Base-by-base conservation (phyloP, 2,888 invertebrate genomes). In the Ommatoiulus sabulosus region DNA sequence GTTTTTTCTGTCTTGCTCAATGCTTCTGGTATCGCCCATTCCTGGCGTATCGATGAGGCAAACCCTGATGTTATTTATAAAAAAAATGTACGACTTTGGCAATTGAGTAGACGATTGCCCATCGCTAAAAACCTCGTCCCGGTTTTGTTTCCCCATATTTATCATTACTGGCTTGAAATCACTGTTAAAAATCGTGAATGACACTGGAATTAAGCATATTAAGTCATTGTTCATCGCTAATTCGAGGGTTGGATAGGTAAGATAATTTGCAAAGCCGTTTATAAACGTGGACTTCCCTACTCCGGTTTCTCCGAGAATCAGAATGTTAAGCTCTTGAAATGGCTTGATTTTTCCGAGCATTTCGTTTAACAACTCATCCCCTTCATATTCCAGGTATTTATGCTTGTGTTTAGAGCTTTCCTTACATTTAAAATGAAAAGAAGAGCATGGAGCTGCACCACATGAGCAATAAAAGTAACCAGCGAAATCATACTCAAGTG, bases 11-110 rank as follows among this genome's bases (percentile, higher is more conserved):
- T 91, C 91, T 80, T 90, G 89, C 10, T 90, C 90, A 15, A 89
- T 20, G 4, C 91, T 91, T 1, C 89, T 24, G 10, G 90, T 89
- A 87, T 91, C 91, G 17, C 90, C 91, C 5, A 91, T 89, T 0
- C 91, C 91, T 15, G 91, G 91, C 2, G 91, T 91, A 88, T 91
- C 91, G 84, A 91, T 90, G 80, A 91, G 84, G 1, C 90, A 88
- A 5, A 90, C 15, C 1, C n/a, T 17, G 17, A n/a, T 84, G n/a
- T 89, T 85, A 2, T 85, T 84, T n/a, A 44, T 12, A 3, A n/a
- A n/a, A 20, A 89, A 87, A 10, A 20, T 17, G 85, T 89, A 89
- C 17, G 57, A 44, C 35, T 15, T 89, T 17, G 84, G 20, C 4
- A 46, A 44, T 15, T 89, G 87, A 3, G 89, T 89, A 0, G 63